These are phyloP conservation scores for Furcula furcula DNA, from an alignment of 2,888 invertebrate species.

Conservation along the genomic window DNA sequence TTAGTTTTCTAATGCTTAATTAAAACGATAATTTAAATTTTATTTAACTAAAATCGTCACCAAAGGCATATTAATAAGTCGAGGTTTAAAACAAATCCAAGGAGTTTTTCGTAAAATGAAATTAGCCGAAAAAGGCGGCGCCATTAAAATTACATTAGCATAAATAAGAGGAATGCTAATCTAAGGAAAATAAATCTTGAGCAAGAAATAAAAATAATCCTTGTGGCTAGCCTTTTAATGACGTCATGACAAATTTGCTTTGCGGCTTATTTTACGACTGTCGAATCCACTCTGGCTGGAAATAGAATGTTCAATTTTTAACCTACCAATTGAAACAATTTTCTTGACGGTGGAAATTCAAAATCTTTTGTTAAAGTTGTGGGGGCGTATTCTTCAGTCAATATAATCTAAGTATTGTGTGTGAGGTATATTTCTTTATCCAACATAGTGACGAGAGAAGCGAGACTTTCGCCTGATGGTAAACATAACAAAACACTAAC, in stretches of 20 bases:
- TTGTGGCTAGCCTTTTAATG: conserved; percentile 55
- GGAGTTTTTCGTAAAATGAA: conserved; percentile 76
- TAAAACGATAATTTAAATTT: conserved; percentile 63
- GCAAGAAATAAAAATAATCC: conserved; percentile 76
- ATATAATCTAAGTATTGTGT: too few species aligned
- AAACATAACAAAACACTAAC: too few species aligned
- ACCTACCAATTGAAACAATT: conserved; percentile 18
- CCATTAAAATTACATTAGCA: conserved; percentile 82
- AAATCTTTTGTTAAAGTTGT: conserved; percentile 6
- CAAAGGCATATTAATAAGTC: conserved; percentile 67
- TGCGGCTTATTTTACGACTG: conserved; percentile 33
- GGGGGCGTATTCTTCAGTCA: not conserved
- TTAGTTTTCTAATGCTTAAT: conserved; percentile 34
- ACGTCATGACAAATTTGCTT: conserved; percentile 58
- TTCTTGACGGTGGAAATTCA: conserved; percentile 11
- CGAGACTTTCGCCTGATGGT: too few species aligned
- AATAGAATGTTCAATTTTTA: conserved; percentile 21
- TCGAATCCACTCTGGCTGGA: conserved; percentile 24
- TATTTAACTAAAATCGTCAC: conserved; percentile 63
- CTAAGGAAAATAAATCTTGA: conserved; percentile 77
- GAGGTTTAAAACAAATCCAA: conserved; percentile 68
- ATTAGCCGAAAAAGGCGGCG: conserved; percentile 77
- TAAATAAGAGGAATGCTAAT: conserved; percentile 81
- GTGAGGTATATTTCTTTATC: too few species aligned
- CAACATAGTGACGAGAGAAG: too few species aligned